A percentile compares a stretch with the other conserved stretches of the same genome.
Evolutionary conservation across 2,888 invertebrate species (phyloP).

Genomic region (Cordilura impudica): DNA sequence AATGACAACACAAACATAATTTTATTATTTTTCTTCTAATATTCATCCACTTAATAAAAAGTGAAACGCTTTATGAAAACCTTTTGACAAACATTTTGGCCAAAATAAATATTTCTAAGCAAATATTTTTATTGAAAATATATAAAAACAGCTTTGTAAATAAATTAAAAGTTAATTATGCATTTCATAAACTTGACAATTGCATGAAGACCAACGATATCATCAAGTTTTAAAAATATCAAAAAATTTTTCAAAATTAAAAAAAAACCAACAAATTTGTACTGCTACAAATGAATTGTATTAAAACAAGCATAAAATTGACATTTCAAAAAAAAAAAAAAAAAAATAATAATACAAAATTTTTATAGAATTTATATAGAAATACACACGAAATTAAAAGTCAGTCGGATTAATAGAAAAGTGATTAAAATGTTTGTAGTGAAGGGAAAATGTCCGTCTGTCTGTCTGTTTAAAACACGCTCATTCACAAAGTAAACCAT

Average conservation of each 20-base stretch:
- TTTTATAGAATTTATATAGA: no score
- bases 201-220: slow-evolving; percentile 49
- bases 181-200: slow-evolving; percentile 57
- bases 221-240: not conserved
- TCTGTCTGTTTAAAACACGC: not conserved
- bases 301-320: slow-evolving; percentile 40
- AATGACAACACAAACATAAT: not conserved
- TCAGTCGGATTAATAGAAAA: no score
- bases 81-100: not conserved
- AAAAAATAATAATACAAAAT: no score
- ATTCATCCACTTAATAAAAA: not conserved
- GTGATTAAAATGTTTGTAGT: no score
- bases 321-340: no score
- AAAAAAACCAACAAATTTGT: slow-evolving; percentile 5
- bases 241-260: slow-evolving; percentile 7
- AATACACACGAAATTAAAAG: no score
- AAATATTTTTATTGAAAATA: no score
- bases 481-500: no score
- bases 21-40: not conserved
- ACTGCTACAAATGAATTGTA: slow-evolving; percentile 42
- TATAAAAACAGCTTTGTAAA: slow-evolving; percentile 31
- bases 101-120: not conserved
- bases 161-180: slow-evolving; percentile 55
- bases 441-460: not conserved
- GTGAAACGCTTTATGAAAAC: not conserved